Conservation (phyloP, 1,140 invertebrate genomes). For the Neelides sp. region DNA sequence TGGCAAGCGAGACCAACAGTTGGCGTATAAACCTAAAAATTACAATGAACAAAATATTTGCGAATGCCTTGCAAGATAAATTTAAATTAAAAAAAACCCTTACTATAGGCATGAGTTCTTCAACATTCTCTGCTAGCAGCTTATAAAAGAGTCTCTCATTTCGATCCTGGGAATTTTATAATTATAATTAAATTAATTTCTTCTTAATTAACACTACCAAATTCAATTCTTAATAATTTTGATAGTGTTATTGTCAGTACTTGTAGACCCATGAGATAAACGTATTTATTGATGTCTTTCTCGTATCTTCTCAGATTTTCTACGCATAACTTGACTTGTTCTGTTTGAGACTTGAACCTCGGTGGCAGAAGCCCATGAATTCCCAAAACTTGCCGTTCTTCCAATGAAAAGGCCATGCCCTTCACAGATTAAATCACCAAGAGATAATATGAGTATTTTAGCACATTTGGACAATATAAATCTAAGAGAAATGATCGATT, state of each 20-base stretch:
- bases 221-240: too few relatives aligned
- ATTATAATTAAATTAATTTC: too few relatives aligned
- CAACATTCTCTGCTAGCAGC: conserved; percentile 80
- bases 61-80: too few relatives aligned
- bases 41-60: too few relatives aligned
- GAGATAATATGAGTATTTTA: too few relatives aligned
- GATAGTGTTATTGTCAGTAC: too few relatives aligned
- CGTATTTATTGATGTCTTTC: conserved; percentile 64
- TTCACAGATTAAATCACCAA: conserved; percentile 40
- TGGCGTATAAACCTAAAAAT: conserved; percentile 90
- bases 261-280: conserved; percentile 59
- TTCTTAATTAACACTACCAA: neutral
- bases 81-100: too few relatives aligned
- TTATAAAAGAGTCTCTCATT: conserved; percentile 94
- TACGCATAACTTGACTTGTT: conserved; percentile 60
- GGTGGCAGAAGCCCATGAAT: conserved; percentile 77
- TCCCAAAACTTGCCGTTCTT: conserved; percentile 67
- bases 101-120: conserved; percentile 89
- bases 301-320: conserved; percentile 55
- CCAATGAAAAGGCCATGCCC: conserved; percentile 71
- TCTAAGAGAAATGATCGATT: too few relatives aligned
- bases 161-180: conserved; percentile 55
- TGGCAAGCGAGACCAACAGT: conserved; percentile 91
- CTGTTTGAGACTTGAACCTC: conserved; percentile 65
- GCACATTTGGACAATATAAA: too few relatives aligned